phyloP scores from a whole-genome alignment of 2,113 vertebrate species.

The Pseudorasbora parva region DNA sequence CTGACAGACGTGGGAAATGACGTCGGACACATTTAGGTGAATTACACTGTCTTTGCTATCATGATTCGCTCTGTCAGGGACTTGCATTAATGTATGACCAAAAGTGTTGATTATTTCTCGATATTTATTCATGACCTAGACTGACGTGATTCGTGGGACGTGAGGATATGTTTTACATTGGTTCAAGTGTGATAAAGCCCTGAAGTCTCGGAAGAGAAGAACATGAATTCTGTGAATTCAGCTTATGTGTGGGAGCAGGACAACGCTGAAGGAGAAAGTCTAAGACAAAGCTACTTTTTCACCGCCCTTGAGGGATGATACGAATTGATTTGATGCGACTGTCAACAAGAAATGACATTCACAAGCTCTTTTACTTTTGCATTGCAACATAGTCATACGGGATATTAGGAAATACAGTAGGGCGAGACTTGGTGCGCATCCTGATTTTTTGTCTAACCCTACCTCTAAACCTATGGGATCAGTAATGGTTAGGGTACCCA shows the following conservation, averaged over 20 bases:
- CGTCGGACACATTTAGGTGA: background rate
- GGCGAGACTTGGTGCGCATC: no score
- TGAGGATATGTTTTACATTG: background rate
- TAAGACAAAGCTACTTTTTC: background rate
- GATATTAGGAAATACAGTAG: background rate
- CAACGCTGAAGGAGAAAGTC: background rate
- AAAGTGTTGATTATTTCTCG: background rate
- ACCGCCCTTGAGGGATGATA: background rate
- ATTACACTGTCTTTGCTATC: background rate
- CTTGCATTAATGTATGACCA: background rate
- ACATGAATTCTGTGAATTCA: constrained; percentile 57
- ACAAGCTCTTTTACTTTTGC: background rate
- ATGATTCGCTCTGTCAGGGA: background rate
- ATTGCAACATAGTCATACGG: background rate
- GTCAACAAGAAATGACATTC: background rate
- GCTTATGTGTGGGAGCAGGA: background rate
- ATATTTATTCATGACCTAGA: background rate
- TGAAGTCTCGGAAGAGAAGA: background rate
- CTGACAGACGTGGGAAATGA: background rate
- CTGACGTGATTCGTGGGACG: background rate
- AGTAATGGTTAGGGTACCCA: no score
- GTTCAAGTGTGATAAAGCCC: background rate
- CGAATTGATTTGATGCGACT: no score
- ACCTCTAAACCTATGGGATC: no score
- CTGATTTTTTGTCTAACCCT: no score